Base-by-base conservation (phyloP, 2,113 vertebrate species). In the Pachyramphus minor region DNA sequence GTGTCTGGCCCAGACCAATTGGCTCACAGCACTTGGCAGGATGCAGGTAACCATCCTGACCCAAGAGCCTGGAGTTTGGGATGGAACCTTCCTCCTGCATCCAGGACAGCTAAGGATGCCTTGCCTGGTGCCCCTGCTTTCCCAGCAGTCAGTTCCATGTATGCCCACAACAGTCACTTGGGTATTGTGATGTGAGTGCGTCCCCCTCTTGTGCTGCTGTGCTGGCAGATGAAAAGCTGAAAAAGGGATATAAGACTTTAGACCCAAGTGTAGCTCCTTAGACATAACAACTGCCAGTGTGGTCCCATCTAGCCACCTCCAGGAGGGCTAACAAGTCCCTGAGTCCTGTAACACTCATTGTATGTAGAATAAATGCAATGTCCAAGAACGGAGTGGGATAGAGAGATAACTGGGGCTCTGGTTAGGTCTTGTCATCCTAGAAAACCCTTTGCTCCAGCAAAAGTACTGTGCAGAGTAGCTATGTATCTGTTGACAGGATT, bases 211-310 rank as follows among this genome's bases (percentile, higher is more conserved):
- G 4, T 25, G 4, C 41, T 52, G 58, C 24, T 74, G 28, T 44
- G 5, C 14, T 47, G 22, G 53, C 24, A 14, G 31, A 6, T 25
- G 59, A 71, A 95, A 35, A 77, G 41, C 50, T 87, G 42, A 14
- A 63, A 18, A 53, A 2, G 17, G 30, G 14, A 16, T 23, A 12
- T 8, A 52, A 33, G 14, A 68, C 0, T 0, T 42, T n/a, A 84
- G 55, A 60, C 24, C 23, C 22, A 41, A 50, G 11, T 45, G 30
- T 28, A 49, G 58, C 33, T 35, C 24, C 37, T 35, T n/a, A 49
- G 17, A 59, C 6, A 8, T 14, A 42, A 60, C 41, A 77, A 62
- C 5, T 47, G 24, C 5, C 17, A 14, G 9, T 1, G 2, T 41
- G 10, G 12, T 83, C 18, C 33, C 11, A 47, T 41, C 41, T 63